Conservation (phyloP, 2,888 invertebrate genomes). For the Temnothorax unifasciatus region DNA sequence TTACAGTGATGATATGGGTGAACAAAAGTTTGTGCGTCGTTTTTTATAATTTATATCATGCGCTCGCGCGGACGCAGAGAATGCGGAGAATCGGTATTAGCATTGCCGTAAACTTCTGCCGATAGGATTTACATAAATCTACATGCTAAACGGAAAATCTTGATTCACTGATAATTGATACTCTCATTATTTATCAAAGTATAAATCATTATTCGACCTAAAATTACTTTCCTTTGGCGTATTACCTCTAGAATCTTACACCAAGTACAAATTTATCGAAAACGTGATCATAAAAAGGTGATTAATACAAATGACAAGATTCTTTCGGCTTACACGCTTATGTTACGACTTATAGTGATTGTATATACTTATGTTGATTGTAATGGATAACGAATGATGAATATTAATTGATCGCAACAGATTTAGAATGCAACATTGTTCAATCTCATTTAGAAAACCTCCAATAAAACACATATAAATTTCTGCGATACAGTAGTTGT, state of each 20-base stretch:
- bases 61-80: background rate
- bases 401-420: background rate
- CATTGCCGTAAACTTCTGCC: constrained; percentile 10
- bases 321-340: background rate
- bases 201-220: constrained; percentile 32
- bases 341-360: background rate
- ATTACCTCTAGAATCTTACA: constrained; percentile 14
- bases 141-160: constrained; percentile 24
- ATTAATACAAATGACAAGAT: background rate
- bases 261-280: constrained; percentile 31
- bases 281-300: constrained; percentile 15
- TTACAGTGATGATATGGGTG: constrained; percentile 3
- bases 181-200: constrained; percentile 17
- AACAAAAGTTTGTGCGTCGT: constrained; percentile 49
- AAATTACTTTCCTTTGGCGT: background rate
- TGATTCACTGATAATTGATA: background rate
- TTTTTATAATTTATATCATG: constrained; percentile 35
- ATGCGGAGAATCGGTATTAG: constrained; percentile 9
- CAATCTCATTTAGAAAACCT: constrained; percentile 21
- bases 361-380: background rate
- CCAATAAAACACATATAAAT: constrained; percentile 20
- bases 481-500: constrained; percentile 6
- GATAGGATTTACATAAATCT: constrained; percentile 21
- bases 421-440: constrained; percentile 31
- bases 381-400: constrained; percentile 4